A percentile compares a stretch with the other conserved stretches of the same genome.
Conservation (phyloP, 2,888 invertebrate genomes). For the Epistrophe eligans region DNA sequence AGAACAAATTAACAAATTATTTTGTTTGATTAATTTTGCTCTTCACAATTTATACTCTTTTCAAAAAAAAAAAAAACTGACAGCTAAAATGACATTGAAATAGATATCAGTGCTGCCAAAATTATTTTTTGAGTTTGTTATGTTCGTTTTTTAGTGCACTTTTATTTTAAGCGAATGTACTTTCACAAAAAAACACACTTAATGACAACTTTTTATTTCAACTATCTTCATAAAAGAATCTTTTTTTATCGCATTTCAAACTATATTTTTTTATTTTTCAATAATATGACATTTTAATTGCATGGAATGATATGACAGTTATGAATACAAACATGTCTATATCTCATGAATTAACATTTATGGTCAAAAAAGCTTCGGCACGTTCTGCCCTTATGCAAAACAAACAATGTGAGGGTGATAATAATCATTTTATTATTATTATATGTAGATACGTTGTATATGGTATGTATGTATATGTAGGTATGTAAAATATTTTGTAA, state of each 20-base stretch:
- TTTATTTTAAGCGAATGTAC: no score
- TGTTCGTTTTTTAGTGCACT: no score
- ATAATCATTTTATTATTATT: background rate
- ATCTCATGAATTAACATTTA: background rate
- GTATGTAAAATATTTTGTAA: background rate
- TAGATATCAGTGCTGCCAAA: no score
- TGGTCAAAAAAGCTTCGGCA: background rate
- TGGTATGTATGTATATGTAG: background rate
- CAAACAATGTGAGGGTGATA: background rate
- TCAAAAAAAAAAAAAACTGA: no score
- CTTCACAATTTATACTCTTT: no score
- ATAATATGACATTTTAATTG: background rate
- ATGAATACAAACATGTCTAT: background rate
- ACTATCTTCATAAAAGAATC: background rate
- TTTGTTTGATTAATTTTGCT: no score
- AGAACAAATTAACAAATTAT: no score
- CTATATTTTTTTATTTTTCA: background rate
- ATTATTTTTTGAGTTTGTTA: no score
- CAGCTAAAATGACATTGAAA: no score
- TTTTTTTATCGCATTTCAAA: background rate
- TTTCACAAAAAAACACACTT: no score
- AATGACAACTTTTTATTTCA: background rate
- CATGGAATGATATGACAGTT: no score
- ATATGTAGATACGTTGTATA: no score
- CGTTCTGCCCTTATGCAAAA: background rate